These are phyloP conservation scores for Psix sp. DNA, from an alignment of 1,140 invertebrate species.

Conservation along the genomic window DNA sequence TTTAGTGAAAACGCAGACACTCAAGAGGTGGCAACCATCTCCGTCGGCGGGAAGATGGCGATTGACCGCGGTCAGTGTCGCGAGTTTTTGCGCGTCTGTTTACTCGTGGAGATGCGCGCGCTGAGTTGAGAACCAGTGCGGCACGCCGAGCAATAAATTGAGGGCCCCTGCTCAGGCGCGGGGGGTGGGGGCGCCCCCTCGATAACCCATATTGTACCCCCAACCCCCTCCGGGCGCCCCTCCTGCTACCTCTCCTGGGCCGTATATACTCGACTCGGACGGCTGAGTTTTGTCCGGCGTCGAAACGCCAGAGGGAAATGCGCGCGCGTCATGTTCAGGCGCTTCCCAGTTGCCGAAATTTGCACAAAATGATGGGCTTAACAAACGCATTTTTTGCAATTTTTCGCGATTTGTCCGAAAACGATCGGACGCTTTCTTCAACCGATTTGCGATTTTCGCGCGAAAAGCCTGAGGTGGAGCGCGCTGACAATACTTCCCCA, in stretches of 20 bases:
- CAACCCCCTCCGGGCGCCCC: slow-evolving; percentile 62
- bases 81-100: slow-evolving; percentile 52
- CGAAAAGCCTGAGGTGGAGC: slow-evolving; percentile 74
- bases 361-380: slow-evolving; percentile 70
- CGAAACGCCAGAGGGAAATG: slow-evolving; percentile 68
- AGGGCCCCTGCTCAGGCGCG: slow-evolving; percentile 70
- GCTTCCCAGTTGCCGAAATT: slow-evolving; percentile 62
- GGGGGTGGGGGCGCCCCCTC: slow-evolving; percentile 72
- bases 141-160: slow-evolving; percentile 75
- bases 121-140: slow-evolving; percentile 71
- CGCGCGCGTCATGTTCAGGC: slow-evolving; percentile 50
- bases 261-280: slow-evolving; percentile 74
- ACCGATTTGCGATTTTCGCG: slow-evolving; percentile 66
- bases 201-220: slow-evolving; percentile 78
- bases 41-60: too few species aligned
- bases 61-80: slow-evolving; percentile 61
- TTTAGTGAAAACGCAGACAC: too few species aligned
- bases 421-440: slow-evolving; percentile 19
- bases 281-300: slow-evolving; percentile 72
- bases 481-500: slow-evolving; percentile 75
- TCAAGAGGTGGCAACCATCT: too few species aligned
- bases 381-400: slow-evolving; percentile 64
- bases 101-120: slow-evolving; percentile 28
- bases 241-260: slow-evolving; percentile 70
- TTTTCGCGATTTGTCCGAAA: slow-evolving; percentile 65